These are phyloP conservation scores for Sylvia atricapilla DNA, from an alignment of 2,113 vertebrate genomes.

Conservation along the genomic window DNA sequence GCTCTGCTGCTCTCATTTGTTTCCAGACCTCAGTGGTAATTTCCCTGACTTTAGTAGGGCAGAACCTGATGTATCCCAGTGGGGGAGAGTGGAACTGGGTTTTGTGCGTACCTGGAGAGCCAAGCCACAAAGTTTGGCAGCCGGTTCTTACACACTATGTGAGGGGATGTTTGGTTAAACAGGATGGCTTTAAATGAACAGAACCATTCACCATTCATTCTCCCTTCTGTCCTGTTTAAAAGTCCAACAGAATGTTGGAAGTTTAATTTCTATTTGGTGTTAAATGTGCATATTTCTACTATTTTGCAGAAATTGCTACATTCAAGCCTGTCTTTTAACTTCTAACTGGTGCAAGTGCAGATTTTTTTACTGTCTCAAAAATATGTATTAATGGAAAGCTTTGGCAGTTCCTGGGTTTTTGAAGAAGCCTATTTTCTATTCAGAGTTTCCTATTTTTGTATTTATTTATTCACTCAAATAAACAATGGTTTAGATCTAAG, in stretches of 20 bases:
- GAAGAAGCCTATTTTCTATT: not conserved
- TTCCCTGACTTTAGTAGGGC: conserved; percentile 23
- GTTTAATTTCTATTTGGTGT: not conserved
- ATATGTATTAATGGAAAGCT: not conserved
- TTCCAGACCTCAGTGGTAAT: not conserved
- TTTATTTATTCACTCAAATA: conserved; percentile 57
- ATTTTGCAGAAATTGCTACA: not conserved
- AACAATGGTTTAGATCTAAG: not conserved
- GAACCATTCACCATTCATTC: not conserved
- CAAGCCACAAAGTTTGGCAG: not conserved
- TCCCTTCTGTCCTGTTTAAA: not conserved
- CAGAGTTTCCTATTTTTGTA: conserved; percentile 25
- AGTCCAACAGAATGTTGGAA: not conserved
- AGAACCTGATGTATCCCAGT: not conserved
- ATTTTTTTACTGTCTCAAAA: not conserved
- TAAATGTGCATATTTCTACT: not conserved
- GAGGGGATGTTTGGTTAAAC: not conserved
- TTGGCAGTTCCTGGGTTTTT: not conserved
- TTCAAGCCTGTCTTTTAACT: not conserved
- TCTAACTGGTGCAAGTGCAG: not conserved
- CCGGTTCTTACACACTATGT: not conserved
- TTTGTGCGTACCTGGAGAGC: not conserved
- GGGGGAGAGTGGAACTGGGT: not conserved
- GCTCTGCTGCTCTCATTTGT: conserved; percentile 30
- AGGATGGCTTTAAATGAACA: not conserved